Percentiles rank a stretch among this genome's conserved stretches.
Conservation (phyloP, 2,888 invertebrate species). For the Caenorhabditis sp. region DNA sequence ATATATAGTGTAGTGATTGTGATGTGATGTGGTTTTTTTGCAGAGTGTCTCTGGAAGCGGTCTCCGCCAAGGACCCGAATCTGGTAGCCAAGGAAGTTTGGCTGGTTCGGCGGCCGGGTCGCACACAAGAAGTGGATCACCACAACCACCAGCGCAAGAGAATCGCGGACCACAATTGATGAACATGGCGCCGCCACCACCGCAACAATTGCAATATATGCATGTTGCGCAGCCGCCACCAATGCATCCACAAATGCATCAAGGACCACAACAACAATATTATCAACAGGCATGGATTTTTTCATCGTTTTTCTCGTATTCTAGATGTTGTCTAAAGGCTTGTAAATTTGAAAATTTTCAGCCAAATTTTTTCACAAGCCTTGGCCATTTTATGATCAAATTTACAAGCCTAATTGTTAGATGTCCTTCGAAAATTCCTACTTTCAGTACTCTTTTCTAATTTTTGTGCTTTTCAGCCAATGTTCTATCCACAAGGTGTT, state of each 20-base stretch:
- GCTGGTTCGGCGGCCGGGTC: conserved; percentile 27
- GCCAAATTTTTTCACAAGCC: too few species aligned
- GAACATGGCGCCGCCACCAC: conserved; percentile 3
- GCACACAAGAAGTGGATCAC: conserved; percentile 25
- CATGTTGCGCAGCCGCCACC: not conserved
- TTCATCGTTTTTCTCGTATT: not conserved
- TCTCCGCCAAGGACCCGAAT: conserved; percentile 24
- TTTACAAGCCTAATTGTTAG: too few species aligned
- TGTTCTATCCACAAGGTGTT: conserved; percentile 16
- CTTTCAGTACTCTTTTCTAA: too few species aligned
- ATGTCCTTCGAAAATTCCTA: too few species aligned
- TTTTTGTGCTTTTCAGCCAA: conserved; percentile 12
- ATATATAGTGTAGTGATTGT: not conserved
- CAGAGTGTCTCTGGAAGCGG: conserved; percentile 18
- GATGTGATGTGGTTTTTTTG: too few species aligned
- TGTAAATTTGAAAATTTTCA: too few species aligned
- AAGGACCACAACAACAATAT: not conserved
- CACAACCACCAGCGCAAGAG: not conserved
- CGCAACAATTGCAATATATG: conserved; percentile 9
- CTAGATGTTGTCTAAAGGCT: too few species aligned
- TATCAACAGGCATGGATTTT: conserved; percentile 30
- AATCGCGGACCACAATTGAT: not conserved
- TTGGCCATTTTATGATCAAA: too few species aligned
- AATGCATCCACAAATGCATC: conserved; percentile 9
- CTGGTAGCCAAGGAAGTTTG: conserved; percentile 28